These are phyloP conservation scores for Tetheella fluctuosa DNA, from an alignment of 2,888 invertebrate genomes.

Conservation along the genomic window DNA sequence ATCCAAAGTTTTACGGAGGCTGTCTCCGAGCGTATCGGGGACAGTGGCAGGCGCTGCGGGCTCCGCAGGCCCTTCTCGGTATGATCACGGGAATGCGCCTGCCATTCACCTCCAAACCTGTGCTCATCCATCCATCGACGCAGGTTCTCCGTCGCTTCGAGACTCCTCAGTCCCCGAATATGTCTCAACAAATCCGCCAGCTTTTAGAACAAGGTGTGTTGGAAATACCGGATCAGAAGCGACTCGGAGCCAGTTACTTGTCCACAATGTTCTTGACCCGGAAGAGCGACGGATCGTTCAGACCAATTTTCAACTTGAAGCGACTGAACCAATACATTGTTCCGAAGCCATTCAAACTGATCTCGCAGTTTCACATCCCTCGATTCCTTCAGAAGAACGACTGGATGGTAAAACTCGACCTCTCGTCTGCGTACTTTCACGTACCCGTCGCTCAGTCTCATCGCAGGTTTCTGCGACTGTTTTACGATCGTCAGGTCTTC, in stretches of 20 bases:
- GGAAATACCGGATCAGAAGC: no score
- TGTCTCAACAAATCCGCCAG: no score
- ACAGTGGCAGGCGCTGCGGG: slow-evolving; percentile 22
- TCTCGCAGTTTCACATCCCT: slow-evolving; percentile 24
- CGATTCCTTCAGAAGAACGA: slow-evolving; percentile 22
- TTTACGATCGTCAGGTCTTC: slow-evolving; percentile 16
- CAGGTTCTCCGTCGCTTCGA: slow-evolving; percentile 7
- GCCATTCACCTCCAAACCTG: slow-evolving; percentile 22
- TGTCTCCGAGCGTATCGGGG: slow-evolving; percentile 19
- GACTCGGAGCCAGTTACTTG: no score
- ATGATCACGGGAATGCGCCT: slow-evolving; percentile 21
- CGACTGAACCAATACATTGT: slow-evolving; percentile 21
- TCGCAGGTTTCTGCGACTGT: slow-evolving; percentile 23
- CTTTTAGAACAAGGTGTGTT: slow-evolving; percentile 3
- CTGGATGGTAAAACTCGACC: slow-evolving; percentile 27
- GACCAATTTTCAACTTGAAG: slow-evolving; percentile 27
- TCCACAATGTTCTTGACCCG: background rate
- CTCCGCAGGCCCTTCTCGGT: slow-evolving; percentile 20
- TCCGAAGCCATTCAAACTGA: slow-evolving; percentile 23
- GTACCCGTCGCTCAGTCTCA: slow-evolving; percentile 22
- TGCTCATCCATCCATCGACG: background rate
- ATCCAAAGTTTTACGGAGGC: background rate
- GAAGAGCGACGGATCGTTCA: slow-evolving; percentile 22
- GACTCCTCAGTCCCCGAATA: no score
- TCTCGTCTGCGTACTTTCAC: slow-evolving; percentile 30